Evolutionary conservation across 2,888 invertebrate species (phyloP).

Genomic region (Brachynemurus nebulosus): DNA sequence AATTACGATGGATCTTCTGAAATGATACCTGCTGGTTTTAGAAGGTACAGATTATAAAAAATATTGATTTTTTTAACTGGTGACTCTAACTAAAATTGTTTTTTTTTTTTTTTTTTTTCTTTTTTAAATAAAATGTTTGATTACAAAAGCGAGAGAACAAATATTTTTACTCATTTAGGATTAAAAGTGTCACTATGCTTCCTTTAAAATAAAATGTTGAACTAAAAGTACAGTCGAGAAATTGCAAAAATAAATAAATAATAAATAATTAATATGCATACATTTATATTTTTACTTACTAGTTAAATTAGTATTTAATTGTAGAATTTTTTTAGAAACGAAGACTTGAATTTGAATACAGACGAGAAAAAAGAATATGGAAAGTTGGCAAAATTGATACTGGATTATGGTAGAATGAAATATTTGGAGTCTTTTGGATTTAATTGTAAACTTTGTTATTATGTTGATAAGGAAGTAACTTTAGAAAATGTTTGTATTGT

Average conservation of each 20-base stretch:
- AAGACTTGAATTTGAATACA: constrained; percentile 27
- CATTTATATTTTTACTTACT: no score
- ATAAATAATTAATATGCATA: no score
- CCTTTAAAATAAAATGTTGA: no score
- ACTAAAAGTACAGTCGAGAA: no score
- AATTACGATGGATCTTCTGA: neutral
- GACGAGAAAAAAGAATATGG: constrained; percentile 48
- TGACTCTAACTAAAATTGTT: neutral
- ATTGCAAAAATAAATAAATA: no score
- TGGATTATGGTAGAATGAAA: constrained; percentile 61
- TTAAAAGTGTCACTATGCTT: no score
- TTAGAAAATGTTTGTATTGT: constrained; percentile 69
- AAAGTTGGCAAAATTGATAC: constrained; percentile 55
- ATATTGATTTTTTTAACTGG: neutral
- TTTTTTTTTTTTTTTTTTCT: neutral
- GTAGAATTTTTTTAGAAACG: constrained; percentile 24
- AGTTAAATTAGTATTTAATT: no score
- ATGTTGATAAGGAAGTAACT: constrained; percentile 49
- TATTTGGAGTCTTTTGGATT: constrained; percentile 46
- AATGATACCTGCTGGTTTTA: neutral
- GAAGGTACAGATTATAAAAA: neutral
- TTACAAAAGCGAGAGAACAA: no score
- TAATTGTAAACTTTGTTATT: constrained; percentile 45
- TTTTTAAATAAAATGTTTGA: no score
- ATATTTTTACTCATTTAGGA: no score